phyloP scores from a whole-genome alignment of 2,797 vertebrate genomes.

The Phrynocephalus vlangalii region DNA sequence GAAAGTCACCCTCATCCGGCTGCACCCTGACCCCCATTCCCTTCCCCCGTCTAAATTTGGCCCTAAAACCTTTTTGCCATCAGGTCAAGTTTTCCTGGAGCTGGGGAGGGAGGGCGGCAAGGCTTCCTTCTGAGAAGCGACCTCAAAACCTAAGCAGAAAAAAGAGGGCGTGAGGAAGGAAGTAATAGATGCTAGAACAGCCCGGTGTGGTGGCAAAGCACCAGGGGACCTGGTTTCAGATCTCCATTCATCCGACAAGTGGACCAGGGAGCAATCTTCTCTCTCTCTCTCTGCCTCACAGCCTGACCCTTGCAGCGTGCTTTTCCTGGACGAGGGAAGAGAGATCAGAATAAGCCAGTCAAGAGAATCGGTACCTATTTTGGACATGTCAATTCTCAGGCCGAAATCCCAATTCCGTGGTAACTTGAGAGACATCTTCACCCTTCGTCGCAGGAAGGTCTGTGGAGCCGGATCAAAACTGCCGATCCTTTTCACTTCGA shows the following conservation, averaged over 20 bases:
- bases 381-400: conserved; percentile 86
- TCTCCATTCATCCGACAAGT: not conserved
- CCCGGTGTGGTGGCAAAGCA: no score
- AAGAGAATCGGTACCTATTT: conserved; percentile 83
- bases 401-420: conserved; percentile 95
- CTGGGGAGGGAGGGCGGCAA: no score
- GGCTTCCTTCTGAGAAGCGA: not conserved
- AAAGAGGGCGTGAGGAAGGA: not conserved
- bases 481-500: accelerated
- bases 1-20: accelerated
- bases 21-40: no score
- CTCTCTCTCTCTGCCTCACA: no score
- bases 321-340: not conserved
- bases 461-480: accelerated
- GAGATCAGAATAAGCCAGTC: not conserved
- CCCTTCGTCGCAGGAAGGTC: not conserved
- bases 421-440: conserved; percentile 93
- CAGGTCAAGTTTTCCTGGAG: not conserved
- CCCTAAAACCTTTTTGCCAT: not conserved
- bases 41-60: not conserved
- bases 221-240: not conserved
- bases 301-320: no score
- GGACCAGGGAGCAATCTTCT: not conserved
- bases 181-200: no score
- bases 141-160: not conserved